Evolutionary conservation across 2,888 invertebrate species (phyloP), one percentile per base, ranked within the genome.

Genomic region (Acanthoscelides obtectus): DNA sequence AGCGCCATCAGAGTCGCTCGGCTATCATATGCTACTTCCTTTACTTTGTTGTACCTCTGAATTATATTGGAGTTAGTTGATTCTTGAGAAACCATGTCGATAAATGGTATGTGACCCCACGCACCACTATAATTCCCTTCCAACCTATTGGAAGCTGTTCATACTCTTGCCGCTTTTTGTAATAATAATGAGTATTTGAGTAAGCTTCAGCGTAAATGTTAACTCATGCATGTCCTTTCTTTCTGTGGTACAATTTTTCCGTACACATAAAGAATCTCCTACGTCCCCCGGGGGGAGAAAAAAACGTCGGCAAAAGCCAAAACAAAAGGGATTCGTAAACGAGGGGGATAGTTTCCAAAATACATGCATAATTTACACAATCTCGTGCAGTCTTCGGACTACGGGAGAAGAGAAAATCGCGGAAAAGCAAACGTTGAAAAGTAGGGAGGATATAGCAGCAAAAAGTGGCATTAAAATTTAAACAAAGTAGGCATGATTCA

Each of bases 341-440:
- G 25, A 45, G 45, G 45, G 45, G 17, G 12, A 45, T 45, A 45
- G 6, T 45, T 45, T 45, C 45, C 45, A 45, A 45, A 45, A 45
- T 6, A 45, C 45, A 45, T 45, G 45, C 45, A 45, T 45, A 45
- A 45, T 45, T 45, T 45, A 45, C 45, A 45, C 17, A 45, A 45
- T 45, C 45, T 45, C 45, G 45, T 12, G 12, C 45, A 12, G 45
- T 45, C 45, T 45, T 45, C 17, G 45, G 45, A 45, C 45, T 45
- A 45, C 45, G 6, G 17, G 8, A 45, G 45, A 45, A 45, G 8
- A 45, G 45, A 45, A 17, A 4, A 45, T 45, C 1, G 45, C 45
- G 69, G 27, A 45, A 69, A 69, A 27, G 27, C 27, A 19, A n/a
- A 20, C 27, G 22, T 21, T n/a, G 20, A 69, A 69, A 64, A 69